Percentiles rank a stretch among this genome's conserved stretches.
Conservation (phyloP, 2,888 invertebrate species). For the Fissipunctia ypsillon region DNA sequence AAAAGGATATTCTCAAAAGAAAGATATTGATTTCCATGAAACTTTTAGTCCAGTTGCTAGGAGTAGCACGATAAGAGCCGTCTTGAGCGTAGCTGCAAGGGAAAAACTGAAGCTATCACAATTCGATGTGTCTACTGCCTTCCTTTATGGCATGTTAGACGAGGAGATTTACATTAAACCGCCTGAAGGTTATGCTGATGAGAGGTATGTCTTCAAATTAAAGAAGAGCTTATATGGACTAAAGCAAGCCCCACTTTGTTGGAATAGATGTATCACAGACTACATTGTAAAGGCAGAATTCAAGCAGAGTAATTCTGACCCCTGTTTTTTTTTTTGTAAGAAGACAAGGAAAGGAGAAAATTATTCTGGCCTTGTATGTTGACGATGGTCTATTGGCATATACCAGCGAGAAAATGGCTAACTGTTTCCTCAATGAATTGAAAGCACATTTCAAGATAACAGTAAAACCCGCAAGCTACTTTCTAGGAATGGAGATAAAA, state of each 20-base stretch:
- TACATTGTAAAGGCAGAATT: background rate
- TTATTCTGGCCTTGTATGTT: conserved; percentile 1
- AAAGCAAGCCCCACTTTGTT: background rate
- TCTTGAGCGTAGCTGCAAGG: too few species aligned
- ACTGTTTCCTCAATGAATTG: background rate
- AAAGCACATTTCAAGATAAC: background rate
- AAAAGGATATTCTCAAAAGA: too few species aligned
- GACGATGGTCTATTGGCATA: background rate
- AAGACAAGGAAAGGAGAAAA: background rate
- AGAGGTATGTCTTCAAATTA: background rate
- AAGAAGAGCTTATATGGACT: background rate
- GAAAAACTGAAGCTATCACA: too few species aligned
- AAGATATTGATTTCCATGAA: too few species aligned
- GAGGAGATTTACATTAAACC: background rate
- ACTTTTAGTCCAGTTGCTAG: too few species aligned
- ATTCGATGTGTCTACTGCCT: too few species aligned
- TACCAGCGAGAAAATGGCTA: background rate
- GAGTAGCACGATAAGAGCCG: too few species aligned
- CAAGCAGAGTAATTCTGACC: background rate
- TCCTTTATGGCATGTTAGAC: background rate
- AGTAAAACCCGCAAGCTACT: background rate
- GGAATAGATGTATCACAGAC: too few species aligned
- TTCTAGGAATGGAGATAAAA: background rate
- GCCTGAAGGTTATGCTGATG: background rate
- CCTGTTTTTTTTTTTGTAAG: background rate